Conservation (phyloP, 2,797 vertebrate species). For the Arctocebus calabarensis region DNA sequence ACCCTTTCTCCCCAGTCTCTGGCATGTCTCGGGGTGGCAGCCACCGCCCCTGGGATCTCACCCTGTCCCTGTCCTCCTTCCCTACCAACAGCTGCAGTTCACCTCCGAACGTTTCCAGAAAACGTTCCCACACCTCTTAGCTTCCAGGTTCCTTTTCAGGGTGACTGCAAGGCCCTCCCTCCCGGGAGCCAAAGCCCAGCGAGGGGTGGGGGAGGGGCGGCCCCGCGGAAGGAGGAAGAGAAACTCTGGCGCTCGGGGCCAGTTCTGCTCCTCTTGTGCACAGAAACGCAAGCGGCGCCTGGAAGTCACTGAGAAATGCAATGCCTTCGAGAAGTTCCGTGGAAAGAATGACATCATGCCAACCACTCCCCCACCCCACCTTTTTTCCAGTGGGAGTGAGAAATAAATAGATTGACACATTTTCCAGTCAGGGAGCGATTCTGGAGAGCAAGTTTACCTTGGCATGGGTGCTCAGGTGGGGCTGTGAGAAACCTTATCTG, state of each 20-base stretch:
- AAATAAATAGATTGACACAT: conserved; percentile 86
- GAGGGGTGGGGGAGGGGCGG: not conserved
- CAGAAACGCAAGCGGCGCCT: conserved; percentile 77
- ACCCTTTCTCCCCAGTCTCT: not conserved
- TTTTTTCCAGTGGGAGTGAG: conserved; percentile 81
- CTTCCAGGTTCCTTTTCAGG: conserved; percentile 31
- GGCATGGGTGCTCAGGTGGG: conserved; percentile 82
- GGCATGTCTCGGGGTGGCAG: not conserved
- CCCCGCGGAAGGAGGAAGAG: not conserved
- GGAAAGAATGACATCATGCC: conserved; percentile 86
- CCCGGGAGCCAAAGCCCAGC: not conserved
- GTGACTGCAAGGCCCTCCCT: not conserved
- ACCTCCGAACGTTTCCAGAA: conserved; percentile 2
- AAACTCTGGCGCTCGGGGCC: not conserved
- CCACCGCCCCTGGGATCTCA: not conserved
- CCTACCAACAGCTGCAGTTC: not conserved
- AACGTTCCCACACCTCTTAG: conserved; percentile 27
- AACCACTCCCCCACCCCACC: conserved; percentile 71
- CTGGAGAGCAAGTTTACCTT: conserved; percentile 79
- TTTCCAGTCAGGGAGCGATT: conserved; percentile 76
- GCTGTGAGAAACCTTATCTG: conserved; percentile 83
- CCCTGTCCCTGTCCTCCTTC: not conserved
- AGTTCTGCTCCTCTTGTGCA: conserved; percentile 62
- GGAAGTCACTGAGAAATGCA: conserved; percentile 83
- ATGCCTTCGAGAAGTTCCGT: conserved; percentile 80